Conservation (phyloP, 2,113 vertebrate species). For the Epinephelus cyanopodus region DNA sequence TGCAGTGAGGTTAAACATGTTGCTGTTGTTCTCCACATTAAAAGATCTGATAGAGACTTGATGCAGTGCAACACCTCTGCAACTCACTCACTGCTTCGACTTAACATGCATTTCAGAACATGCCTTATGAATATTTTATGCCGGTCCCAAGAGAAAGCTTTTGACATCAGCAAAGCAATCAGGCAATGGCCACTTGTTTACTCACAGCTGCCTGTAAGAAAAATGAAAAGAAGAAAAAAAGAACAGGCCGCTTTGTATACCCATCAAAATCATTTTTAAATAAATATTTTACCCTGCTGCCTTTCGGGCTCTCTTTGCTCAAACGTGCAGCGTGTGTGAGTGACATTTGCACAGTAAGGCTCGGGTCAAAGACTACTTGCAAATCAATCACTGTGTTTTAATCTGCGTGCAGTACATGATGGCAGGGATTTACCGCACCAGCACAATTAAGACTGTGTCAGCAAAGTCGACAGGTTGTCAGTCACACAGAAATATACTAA, state of each 20-base stretch:
- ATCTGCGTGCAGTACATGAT: slow-evolving; percentile 47
- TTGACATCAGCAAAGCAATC: slow-evolving; percentile 64
- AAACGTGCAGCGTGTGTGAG: not conserved
- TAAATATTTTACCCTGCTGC: slow-evolving; percentile 8
- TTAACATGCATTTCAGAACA: slow-evolving; percentile 53
- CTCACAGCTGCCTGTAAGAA: slow-evolving; percentile 38
- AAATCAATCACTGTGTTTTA: slow-evolving; percentile 65
- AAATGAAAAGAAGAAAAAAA: slow-evolving; percentile 7
- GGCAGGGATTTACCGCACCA: slow-evolving; percentile 47
- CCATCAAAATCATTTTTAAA: slow-evolving; percentile 20
- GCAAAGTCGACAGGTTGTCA: slow-evolving; percentile 53
- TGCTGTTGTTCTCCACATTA: slow-evolving; percentile 20
- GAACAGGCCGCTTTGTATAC: not conserved
- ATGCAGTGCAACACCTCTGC: slow-evolving; percentile 24
- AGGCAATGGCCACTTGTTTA: slow-evolving; percentile 68
- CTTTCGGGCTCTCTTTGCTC: not conserved
- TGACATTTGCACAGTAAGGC: slow-evolving; percentile 41
- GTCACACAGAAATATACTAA: slow-evolving; percentile 41
- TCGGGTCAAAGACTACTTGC: slow-evolving; percentile 56
- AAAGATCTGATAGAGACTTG: not conserved
- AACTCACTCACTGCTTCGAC: slow-evolving; percentile 23
- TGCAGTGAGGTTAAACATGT: slow-evolving; percentile 19
- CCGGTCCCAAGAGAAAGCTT: slow-evolving; percentile 31
- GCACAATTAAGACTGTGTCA: slow-evolving; percentile 63
- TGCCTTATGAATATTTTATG: slow-evolving; percentile 68